Percentiles rank a stretch among this genome's conserved stretches.
Evolutionary conservation across 2,797 vertebrate genomes (phyloP).

Genomic region (Siniperca scherzeri): DNA sequence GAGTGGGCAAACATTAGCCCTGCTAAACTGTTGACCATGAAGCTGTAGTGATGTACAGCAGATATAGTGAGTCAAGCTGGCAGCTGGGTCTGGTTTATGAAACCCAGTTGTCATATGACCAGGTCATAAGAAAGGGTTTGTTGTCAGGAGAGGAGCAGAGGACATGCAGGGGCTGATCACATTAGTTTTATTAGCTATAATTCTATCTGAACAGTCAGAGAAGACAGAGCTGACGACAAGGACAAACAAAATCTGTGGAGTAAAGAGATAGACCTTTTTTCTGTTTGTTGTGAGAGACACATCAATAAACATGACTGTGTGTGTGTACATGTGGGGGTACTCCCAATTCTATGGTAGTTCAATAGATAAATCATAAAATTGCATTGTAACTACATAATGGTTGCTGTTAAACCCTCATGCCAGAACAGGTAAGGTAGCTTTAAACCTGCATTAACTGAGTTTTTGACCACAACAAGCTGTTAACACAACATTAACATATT

Average conservation of each 20-base stretch:
- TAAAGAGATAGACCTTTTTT: background rate
- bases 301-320: background rate
- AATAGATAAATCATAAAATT: background rate
- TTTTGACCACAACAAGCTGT: too few species aligned
- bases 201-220: constrained; percentile 58
- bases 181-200: constrained; percentile 70
- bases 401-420: background rate
- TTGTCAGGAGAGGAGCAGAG: constrained; percentile 62
- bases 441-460: background rate
- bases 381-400: background rate
- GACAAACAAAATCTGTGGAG: constrained; percentile 16
- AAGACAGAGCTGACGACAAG: background rate
- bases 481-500: too few species aligned
- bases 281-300: background rate
- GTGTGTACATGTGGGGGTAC: background rate
- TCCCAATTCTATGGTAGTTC: background rate
- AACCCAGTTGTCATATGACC: constrained; percentile 60
- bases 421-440: background rate
- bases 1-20: constrained; percentile 12
- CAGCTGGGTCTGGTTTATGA: constrained; percentile 59
- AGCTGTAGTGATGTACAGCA: constrained; percentile 22
- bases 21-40: background rate
- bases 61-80: constrained; percentile 36
- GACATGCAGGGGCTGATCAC: constrained; percentile 59
- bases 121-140: constrained; percentile 64